Conservation (phyloP, 2,797 vertebrate species). For the Sebastes umbrosus region DNA sequence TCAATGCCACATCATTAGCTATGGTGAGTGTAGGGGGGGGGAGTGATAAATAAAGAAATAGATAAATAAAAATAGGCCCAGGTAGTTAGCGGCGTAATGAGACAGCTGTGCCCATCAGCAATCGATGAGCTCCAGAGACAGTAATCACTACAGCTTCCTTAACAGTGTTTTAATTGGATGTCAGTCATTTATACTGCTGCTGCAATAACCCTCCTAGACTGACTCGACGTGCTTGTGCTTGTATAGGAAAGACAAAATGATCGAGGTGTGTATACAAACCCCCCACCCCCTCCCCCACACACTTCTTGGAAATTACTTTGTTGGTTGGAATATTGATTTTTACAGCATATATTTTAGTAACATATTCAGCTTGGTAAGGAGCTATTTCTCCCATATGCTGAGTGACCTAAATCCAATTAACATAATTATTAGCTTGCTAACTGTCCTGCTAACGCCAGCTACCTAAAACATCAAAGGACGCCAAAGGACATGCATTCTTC, state of each 20-base stretch:
- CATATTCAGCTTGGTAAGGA: not conserved
- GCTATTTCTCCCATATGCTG: not conserved
- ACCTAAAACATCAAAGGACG: not conserved
- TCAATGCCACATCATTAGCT: slow-evolving; percentile 49
- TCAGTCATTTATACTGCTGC: slow-evolving; percentile 60
- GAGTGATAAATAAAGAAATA: slow-evolving; percentile 70
- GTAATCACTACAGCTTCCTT: slow-evolving; percentile 74
- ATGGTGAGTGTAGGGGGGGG: slow-evolving; percentile 21
- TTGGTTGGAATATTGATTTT: not conserved
- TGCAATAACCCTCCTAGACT: not conserved
- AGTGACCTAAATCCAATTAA: not conserved
- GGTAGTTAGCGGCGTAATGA: slow-evolving; percentile 74
- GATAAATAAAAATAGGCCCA: slow-evolving; percentile 69
- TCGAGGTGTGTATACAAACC: not conserved
- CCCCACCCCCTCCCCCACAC: fast-evolving
- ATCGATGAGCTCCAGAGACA: slow-evolving; percentile 64
- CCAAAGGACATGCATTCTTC: too few relatives aligned
- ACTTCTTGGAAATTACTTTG: not conserved
- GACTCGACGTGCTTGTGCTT: not conserved
- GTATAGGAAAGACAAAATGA: slow-evolving; percentile 13
- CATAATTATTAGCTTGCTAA: not conserved
- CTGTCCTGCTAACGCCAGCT: not conserved
- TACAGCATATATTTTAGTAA: not conserved
- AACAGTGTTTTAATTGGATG: slow-evolving; percentile 69
- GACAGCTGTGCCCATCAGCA: slow-evolving; percentile 66